A percentile compares a stretch with the other conserved stretches of the same genome.
Evolutionary conservation across 1,140 invertebrate genomes (phyloP).

Genomic region (Agrilus planipennis): DNA sequence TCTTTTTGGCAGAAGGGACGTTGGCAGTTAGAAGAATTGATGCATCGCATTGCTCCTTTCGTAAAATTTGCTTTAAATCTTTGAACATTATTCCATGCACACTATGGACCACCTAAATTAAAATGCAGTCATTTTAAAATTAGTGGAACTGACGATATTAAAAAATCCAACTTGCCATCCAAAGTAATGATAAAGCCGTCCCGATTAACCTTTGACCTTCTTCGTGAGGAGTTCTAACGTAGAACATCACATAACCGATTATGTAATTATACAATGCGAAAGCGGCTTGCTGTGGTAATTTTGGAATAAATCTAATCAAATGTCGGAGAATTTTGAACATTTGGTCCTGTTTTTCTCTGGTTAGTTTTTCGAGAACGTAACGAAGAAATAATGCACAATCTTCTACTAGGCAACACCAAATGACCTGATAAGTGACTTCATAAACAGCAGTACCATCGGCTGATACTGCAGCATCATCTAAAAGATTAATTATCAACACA

Average conservation of each 20-base stretch:
- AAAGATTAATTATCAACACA: constrained; percentile 83
- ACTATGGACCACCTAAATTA: constrained; percentile 74
- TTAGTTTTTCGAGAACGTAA: constrained; percentile 91
- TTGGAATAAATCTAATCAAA: constrained; percentile 83
- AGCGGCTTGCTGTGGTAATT: constrained; percentile 92
- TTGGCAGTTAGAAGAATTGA: constrained; percentile 95
- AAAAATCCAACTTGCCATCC: constrained; percentile 60
- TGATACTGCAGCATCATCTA: constrained; percentile 94
- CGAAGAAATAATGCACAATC: constrained; percentile 92
- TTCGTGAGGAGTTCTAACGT: constrained; percentile 89
- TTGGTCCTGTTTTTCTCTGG: constrained; percentile 87
- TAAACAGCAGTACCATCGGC: constrained; percentile 85
- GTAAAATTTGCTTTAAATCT: constrained; percentile 95
- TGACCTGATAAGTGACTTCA: constrained; percentile 82
- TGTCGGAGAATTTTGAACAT: constrained; percentile 91
- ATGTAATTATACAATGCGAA: constrained; percentile 99
- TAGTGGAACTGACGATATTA: not conserved
- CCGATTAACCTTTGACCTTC: constrained; percentile 84
- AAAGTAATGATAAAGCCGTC: constrained; percentile 85
- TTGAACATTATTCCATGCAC: constrained; percentile 99
- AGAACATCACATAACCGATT: constrained; percentile 99
- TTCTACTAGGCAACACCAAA: constrained; percentile 96
- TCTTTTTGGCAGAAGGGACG: constrained; percentile 97
- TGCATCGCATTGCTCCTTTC: constrained; percentile 98
- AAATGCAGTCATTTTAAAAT: constrained; percentile 9